Base-by-base conservation (phyloP, 2,888 invertebrate genomes). In the Druceiella hillmani region DNA sequence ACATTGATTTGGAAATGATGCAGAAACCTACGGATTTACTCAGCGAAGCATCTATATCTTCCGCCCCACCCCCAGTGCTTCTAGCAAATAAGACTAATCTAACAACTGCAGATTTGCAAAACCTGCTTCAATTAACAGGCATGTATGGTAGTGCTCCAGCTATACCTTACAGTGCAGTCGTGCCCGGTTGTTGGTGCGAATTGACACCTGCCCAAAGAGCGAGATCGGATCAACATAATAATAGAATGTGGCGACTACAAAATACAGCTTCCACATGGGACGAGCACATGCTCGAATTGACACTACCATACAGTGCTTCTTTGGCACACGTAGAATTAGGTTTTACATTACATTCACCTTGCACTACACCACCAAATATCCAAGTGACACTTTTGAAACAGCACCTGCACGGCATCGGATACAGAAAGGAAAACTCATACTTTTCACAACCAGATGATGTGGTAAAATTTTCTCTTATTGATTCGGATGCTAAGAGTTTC, bases 141-240 rank as follows among this genome's bases (percentile, higher is more conserved):
- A 87, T 87, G 54, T 87, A 88, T 46, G 77, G 78, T 12, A 64
- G 63, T 17, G 70, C 67, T 44, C 64, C 64, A 5, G 65, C 71
- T 15, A 66, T 72, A 42, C 71, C 71, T 30, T 93, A 89, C 58
- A 82, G 87, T 35, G 90, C 91, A 1, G 91, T 90, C 10, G 90
- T 92, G 3, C 91, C 93, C 0, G 84, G 90, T 3, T 93, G 92
- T 61, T 94, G 94, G 94, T 87, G 84, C 47, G 92, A 93, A 60
- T 76, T 93, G 52, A 89, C 92, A 50, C 92, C 92, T 46, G 90
- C 91, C 3, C 91, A 92, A 57, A 79, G 91, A 40, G 90, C 92
- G 51, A 73, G 93, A 11, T 80, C 89, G 22, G 88, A 92, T 59
- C 89, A 92, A 2, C 91, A 90, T 55, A 83, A 88, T 53, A 88